Conservation (phyloP, 1,140 invertebrate species). For the Tetramorium simillimum region DNA sequence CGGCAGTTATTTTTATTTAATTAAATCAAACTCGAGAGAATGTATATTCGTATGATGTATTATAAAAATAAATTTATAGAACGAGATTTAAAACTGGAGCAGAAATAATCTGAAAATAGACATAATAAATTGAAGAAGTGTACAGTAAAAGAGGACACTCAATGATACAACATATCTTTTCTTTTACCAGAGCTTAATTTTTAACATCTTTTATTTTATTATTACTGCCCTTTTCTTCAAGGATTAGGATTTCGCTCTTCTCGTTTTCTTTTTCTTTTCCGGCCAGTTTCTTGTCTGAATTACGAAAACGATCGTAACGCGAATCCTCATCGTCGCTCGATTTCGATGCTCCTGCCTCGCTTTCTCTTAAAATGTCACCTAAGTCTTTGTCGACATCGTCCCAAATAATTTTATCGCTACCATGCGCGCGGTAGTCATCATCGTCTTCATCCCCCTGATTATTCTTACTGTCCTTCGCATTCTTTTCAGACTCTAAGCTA, state of each 20-base stretch:
- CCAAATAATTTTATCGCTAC: conserved; percentile 88
- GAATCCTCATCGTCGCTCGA: conserved; percentile 90
- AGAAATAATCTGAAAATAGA: not conserved
- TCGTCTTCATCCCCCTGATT: conserved; percentile 82
- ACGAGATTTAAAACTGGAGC: not conserved
- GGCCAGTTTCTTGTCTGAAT: conserved; percentile 83
- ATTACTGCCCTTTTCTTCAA: conserved; percentile 68
- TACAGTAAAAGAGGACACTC: not conserved
- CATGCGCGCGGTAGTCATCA: conserved; percentile 84
- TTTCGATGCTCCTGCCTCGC: conserved; percentile 87
- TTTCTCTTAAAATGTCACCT: conserved; percentile 89
- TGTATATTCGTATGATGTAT: not conserved
- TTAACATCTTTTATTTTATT: conserved; percentile 74
- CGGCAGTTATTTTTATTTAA: not conserved
- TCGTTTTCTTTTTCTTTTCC: conserved; percentile 79
- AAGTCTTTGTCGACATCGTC: conserved; percentile 92
- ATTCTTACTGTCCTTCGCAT: conserved; percentile 65
- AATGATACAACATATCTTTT: conserved; percentile 60
- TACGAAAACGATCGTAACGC: conserved; percentile 87
- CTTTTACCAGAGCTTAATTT: conserved; percentile 70
- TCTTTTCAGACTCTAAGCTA: conserved; percentile 65
- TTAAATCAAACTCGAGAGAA: not conserved
- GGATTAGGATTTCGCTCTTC: conserved; percentile 70
- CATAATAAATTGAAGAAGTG: not conserved
- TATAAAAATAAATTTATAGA: not conserved